Percentiles rank a stretch among this genome's conserved stretches.
phyloP scores from a whole-genome alignment of 37 sponge, comb jelly and placozoan species.

The Diacarnus erythraeanus region DNA sequence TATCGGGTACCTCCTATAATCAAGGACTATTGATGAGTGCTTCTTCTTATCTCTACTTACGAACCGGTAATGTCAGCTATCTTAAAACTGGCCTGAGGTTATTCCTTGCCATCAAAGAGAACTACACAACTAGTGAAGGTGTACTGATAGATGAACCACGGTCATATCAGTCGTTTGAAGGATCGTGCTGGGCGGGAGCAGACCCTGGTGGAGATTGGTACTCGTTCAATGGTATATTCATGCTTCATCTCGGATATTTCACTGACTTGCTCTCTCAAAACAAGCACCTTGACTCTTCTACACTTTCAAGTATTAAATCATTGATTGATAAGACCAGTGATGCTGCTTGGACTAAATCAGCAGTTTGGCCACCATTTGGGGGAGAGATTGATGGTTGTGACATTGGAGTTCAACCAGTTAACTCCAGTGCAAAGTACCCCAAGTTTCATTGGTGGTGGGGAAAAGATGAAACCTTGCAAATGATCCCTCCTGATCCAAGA shows the following conservation, averaged over 20 bases:
- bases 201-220: constrained; percentile 60
- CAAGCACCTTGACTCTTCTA: background rate
- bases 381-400: constrained; percentile 18
- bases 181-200: background rate
- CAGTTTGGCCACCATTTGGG: constrained; percentile 40
- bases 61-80: constrained; percentile 44
- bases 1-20: constrained; percentile 48
- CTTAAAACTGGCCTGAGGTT: constrained; percentile 24
- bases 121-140: constrained; percentile 48
- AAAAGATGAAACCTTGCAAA: constrained; percentile 6
- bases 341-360: constrained; percentile 43
- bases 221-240: constrained; percentile 58
- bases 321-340: constrained; percentile 37
- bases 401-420: background rate
- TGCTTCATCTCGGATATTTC: constrained; percentile 49
- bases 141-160: constrained; percentile 31
- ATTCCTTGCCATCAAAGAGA: constrained; percentile 28
- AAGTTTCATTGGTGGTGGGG: constrained; percentile 67
- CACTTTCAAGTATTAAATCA: background rate
- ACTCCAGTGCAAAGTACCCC: constrained; percentile 19
- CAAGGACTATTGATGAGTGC: constrained; percentile 54
- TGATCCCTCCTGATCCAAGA: constrained; percentile 38
- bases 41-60: constrained; percentile 34
- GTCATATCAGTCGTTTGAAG: constrained; percentile 10
- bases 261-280: constrained; percentile 12